phyloP scores from a whole-genome alignment of 2,113 vertebrate species.

The Muntiacus muntjak region DNA sequence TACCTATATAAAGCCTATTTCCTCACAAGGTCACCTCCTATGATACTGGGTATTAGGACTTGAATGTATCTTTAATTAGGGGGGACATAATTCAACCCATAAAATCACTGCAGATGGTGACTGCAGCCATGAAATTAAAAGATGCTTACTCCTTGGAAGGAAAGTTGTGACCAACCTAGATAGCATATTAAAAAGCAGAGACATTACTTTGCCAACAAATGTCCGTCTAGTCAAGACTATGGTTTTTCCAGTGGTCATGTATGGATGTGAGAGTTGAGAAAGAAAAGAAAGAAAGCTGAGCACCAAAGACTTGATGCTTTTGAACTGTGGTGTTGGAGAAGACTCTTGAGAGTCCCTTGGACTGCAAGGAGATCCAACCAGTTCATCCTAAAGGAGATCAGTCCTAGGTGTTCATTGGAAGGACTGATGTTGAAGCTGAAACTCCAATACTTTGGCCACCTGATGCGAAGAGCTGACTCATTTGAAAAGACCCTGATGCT shows the following conservation, averaged over 20 bases:
- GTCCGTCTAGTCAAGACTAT: neutral
- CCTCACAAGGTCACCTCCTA: neutral
- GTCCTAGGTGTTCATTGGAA: neutral
- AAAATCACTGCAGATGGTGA: neutral
- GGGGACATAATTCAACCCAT: neutral
- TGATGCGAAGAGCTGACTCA: fast-evolving
- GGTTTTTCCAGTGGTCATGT: neutral
- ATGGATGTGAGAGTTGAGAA: neutral
- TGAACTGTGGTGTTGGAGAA: neutral
- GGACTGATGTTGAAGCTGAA: neutral
- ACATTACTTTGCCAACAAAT: neutral
- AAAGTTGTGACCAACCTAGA: neutral
- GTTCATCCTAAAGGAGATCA: neutral
- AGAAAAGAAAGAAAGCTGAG: neutral
- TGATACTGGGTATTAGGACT: neutral
- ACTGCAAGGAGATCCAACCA: neutral
- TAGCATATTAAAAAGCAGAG: neutral
- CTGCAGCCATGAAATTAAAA: neutral
- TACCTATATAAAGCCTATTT: neutral
- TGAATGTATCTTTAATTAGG: neutral
- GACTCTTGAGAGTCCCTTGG: neutral
- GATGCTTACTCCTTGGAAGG: neutral
- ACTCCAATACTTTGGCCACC: neutral
- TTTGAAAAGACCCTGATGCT: neutral
- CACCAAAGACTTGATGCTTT: neutral